phyloP scores from a whole-genome alignment of 92 coral and sea anemone genomes.

The Parazoanthus atlanticus region DNA sequence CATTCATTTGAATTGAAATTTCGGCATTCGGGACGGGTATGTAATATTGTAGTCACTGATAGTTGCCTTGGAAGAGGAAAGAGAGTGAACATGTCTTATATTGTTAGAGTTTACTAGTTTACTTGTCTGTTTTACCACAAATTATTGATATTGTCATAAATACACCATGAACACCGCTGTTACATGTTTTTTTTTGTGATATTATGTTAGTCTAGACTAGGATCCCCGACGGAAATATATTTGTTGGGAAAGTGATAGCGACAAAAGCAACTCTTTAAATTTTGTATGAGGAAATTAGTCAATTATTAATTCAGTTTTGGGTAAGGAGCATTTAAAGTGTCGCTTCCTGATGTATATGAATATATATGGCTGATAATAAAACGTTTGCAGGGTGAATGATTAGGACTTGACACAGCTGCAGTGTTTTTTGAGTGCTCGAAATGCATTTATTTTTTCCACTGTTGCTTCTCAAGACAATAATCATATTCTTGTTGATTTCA shows the following conservation, averaged over 20 bases:
- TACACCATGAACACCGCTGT: not conserved
- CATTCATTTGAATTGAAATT: not conserved
- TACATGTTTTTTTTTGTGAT: not conserved
- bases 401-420: not conserved
- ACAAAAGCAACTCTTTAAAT: not conserved
- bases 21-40: not conserved
- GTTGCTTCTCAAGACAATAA: not conserved
- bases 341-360: not conserved
- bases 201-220: not conserved
- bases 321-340: not conserved
- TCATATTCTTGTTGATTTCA: not conserved
- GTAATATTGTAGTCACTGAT: not conserved
- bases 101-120: not conserved
- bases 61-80: not conserved
- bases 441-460: not conserved
- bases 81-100: too few relatives aligned
- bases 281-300: not conserved
- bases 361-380: too few relatives aligned
- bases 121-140: not conserved
- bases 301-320: not conserved
- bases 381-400: not conserved
- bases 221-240: not conserved
- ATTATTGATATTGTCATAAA: not conserved
- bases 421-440: not conserved
- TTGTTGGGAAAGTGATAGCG: not conserved